phyloP scores from a whole-genome alignment of 2,797 vertebrate genomes.

The Cuculus canorus region DNA sequence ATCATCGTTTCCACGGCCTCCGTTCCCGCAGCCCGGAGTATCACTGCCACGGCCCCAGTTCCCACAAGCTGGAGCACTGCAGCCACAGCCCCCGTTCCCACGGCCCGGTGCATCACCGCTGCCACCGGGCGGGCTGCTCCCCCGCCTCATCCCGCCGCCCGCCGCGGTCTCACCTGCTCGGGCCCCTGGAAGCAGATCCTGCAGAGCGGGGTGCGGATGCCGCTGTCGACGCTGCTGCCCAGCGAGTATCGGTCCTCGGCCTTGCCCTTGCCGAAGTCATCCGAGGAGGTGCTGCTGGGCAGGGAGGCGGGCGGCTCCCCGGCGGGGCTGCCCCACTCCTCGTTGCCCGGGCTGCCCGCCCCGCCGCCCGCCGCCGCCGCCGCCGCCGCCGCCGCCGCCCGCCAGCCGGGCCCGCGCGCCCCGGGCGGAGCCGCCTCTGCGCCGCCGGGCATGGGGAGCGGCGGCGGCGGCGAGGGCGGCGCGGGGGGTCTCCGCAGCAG shows the following conservation, averaged over 20 bases:
- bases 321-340: slow-evolving; percentile 84
- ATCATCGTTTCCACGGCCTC: too few species aligned
- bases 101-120: too few species aligned
- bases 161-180: slow-evolving; percentile 86
- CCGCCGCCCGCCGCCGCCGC: slow-evolving; percentile 68
- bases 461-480: slow-evolving; percentile 75
- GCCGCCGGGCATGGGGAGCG: slow-evolving; percentile 88
- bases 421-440: slow-evolving; percentile 74
- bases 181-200: slow-evolving; percentile 99
- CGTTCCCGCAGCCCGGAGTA: too few species aligned
- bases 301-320: slow-evolving; percentile 82
- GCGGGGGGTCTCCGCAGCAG: slow-evolving; percentile 86
- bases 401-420: slow-evolving; percentile 79
- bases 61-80: too few species aligned
- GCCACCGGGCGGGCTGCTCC: too few species aligned
- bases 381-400: slow-evolving; percentile 66
- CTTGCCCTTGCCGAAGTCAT: slow-evolving; percentile 92
- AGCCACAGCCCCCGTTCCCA: too few species aligned
- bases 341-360: slow-evolving; percentile 73
- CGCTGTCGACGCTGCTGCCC: slow-evolving; percentile 94
- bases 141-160: neutral
- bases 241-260: slow-evolving; percentile 92
- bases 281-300: slow-evolving; percentile 89
- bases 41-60: too few species aligned
- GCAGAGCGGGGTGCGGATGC: slow-evolving; percentile 94